Conservation (phyloP, 2,797 vertebrate species). For the Somateria mollissima region DNA sequence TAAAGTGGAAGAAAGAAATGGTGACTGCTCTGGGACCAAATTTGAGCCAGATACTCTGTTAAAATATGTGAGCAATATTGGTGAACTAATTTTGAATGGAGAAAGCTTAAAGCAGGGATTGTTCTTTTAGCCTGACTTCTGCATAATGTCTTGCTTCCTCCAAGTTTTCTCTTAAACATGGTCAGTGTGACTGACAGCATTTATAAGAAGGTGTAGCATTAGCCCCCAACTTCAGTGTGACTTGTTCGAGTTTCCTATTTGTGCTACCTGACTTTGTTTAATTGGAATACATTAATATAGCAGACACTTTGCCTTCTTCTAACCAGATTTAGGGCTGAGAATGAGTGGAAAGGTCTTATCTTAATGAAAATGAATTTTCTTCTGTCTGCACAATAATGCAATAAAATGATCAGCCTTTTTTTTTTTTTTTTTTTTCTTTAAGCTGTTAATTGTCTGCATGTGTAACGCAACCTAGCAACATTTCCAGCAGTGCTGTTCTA, state of each 20-base stretch:
- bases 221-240: neutral
- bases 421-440: neutral
- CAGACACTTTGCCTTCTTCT: conserved; percentile 8
- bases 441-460: conserved; percentile 52
- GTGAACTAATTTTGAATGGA: neutral
- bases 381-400: conserved; percentile 58
- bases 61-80: neutral
- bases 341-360: conserved; percentile 54
- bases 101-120: accelerated
- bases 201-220: neutral
- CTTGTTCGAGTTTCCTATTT: neutral
- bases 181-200: neutral
- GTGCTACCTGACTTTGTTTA: conserved; percentile 5
- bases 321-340: conserved; percentile 58
- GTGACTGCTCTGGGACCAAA: neutral
- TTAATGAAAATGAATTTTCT: conserved; percentile 68
- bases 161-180: neutral
- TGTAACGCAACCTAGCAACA: conserved; percentile 10
- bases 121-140: neutral
- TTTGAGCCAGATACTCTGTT: neutral
- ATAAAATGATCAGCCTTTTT: conserved; percentile 19
- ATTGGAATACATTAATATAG: conserved; percentile 46
- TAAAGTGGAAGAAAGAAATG: neutral
- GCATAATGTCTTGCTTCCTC: neutral
- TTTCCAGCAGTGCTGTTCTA: neutral